phyloP scores from a whole-genome alignment of 1,140 invertebrate species.

The Drosophila watanabei region DNA sequence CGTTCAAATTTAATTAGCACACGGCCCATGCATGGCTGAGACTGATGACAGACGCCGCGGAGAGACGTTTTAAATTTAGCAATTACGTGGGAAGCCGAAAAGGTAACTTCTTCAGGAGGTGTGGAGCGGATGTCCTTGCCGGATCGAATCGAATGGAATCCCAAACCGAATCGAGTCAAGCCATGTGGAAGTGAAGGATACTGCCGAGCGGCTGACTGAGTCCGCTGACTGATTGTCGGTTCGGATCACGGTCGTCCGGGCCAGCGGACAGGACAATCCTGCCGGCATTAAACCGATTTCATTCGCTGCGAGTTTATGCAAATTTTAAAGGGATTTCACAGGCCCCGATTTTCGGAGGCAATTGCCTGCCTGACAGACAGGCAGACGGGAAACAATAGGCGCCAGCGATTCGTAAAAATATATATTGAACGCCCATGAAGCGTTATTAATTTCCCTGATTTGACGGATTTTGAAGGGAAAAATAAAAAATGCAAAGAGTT shows the following conservation, averaged over 20 bases:
- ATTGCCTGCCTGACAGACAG: slow-evolving; percentile 17
- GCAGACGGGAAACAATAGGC: slow-evolving; percentile 20
- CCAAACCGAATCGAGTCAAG: slow-evolving; percentile 51
- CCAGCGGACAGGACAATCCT: slow-evolving; percentile 45
- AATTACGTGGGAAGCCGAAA: slow-evolving; percentile 53
- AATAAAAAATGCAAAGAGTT: slow-evolving; percentile 13
- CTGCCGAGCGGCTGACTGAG: slow-evolving; percentile 36
- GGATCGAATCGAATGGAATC: slow-evolving; percentile 60
- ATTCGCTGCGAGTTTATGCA: slow-evolving; percentile 34
- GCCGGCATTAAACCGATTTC: slow-evolving; percentile 36
- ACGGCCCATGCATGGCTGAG: slow-evolving; percentile 54
- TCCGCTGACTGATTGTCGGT: slow-evolving; percentile 30
- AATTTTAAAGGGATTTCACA: slow-evolving; percentile 46
- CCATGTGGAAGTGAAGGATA: slow-evolving; percentile 77
- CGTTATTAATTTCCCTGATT: slow-evolving; percentile 37
- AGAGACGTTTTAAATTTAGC: slow-evolving; percentile 57
- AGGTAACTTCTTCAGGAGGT: slow-evolving; percentile 10
- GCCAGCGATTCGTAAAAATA: slow-evolving; percentile 31
- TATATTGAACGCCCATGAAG: slow-evolving; percentile 21
- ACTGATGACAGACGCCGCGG: slow-evolving; percentile 8
- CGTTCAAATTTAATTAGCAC: slow-evolving; percentile 63
- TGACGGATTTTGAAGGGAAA: slow-evolving; percentile 12
- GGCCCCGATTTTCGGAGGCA: slow-evolving; percentile 22
- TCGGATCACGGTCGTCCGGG: slow-evolving; percentile 16
- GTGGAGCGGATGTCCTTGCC: slow-evolving; percentile 67